Percentiles rank a stretch among this genome's conserved stretches.
Evolutionary conservation across 1,140 invertebrate species (phyloP).

Genomic region (Magallana gigas): DNA sequence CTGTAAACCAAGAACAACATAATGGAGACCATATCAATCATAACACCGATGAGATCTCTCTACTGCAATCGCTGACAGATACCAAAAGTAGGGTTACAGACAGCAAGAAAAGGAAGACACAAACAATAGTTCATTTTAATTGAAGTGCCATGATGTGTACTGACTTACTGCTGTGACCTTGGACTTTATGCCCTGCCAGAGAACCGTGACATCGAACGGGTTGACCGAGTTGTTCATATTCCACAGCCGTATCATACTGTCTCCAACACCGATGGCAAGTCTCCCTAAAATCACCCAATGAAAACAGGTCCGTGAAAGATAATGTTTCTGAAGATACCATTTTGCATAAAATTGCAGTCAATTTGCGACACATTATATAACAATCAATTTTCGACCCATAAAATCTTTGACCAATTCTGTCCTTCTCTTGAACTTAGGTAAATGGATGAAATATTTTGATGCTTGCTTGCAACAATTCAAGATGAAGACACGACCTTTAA

Average conservation of each 20-base stretch:
- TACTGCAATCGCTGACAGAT: too few species aligned
- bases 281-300: constrained; percentile 62
- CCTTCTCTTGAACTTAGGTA: too few species aligned
- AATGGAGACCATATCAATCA: too few species aligned
- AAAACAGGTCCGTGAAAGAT: neutral
- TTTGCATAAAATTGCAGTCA: neutral
- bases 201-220: constrained; percentile 79
- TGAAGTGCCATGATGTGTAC: neutral
- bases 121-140: too few species aligned
- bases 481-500: too few species aligned
- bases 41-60: too few species aligned
- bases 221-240: constrained; percentile 81
- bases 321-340: too few species aligned
- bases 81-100: neutral
- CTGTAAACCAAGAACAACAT: constrained; percentile 60
- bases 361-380: too few species aligned
- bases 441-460: too few species aligned
- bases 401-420: too few species aligned
- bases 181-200: constrained; percentile 87
- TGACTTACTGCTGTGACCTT: constrained; percentile 85
- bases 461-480: too few species aligned
- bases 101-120: neutral
- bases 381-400: too few species aligned
- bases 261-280: constrained; percentile 85
- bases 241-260: constrained; percentile 87